A percentile compares a stretch with the other conserved stretches of the same genome.
These are phyloP conservation scores for Amiota mariae DNA, from an alignment of 2,888 invertebrate species.

Conservation along the genomic window DNA sequence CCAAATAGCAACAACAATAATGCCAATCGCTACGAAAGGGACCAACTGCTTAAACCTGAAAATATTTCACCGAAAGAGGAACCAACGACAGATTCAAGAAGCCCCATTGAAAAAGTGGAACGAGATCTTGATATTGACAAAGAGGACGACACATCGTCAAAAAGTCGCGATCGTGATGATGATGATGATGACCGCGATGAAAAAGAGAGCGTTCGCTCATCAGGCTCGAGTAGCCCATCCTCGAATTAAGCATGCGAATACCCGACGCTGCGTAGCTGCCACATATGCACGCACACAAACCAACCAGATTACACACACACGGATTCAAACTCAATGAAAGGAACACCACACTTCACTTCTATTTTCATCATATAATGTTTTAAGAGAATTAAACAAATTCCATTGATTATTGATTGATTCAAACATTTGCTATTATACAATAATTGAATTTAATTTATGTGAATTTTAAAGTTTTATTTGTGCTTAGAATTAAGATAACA, in stretches of 20 bases:
- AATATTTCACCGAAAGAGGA: constrained; percentile 68
- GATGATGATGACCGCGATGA: constrained; percentile 64
- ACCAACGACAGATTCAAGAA: constrained; percentile 23
- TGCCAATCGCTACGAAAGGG: constrained; percentile 54
- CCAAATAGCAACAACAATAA: constrained; percentile 71
- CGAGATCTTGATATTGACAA: constrained; percentile 63
- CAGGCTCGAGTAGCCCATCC: constrained; percentile 86
- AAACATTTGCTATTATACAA: constrained; percentile 1
- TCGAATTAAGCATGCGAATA: constrained; percentile 73
- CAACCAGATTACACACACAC: not conserved
- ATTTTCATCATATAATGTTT: too few relatives aligned
- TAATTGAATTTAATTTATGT: constrained; percentile 8
- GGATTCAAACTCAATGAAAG: constrained; percentile 19
- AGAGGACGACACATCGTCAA: constrained; percentile 68
- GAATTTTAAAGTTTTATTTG: not conserved
- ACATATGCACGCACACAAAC: constrained; percentile 31
- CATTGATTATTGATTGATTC: constrained; percentile 6
- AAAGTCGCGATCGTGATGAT: constrained; percentile 59
- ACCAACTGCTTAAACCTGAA: constrained; percentile 59
- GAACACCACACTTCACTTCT: too few relatives aligned
- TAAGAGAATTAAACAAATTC: constrained; percentile 9
- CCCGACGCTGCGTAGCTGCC: constrained; percentile 30
- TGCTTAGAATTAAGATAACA: not conserved
- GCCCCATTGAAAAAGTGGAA: constrained; percentile 45
- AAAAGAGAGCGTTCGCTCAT: constrained; percentile 81